phyloP scores from a whole-genome alignment of 2,888 invertebrate genomes.

The Athalia cordata region DNA sequence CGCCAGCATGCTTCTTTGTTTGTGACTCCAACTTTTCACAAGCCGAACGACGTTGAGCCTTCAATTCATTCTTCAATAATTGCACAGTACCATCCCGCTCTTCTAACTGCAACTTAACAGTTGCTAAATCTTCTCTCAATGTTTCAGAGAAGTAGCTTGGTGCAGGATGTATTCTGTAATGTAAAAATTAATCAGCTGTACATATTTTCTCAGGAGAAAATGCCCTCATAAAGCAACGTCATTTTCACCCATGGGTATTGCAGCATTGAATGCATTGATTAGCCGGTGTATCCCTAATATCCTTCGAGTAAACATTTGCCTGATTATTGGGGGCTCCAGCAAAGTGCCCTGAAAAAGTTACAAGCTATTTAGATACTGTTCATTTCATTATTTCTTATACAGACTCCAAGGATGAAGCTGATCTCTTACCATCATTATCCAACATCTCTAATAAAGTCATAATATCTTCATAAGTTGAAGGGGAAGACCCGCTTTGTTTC shows the following conservation, averaged over 20 bases:
- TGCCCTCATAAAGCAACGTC: neutral
- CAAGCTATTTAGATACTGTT: neutral
- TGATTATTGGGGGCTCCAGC: slow-evolving; percentile 11
- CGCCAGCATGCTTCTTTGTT: slow-evolving; percentile 72
- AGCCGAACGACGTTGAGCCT: slow-evolving; percentile 69
- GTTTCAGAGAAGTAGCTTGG: slow-evolving; percentile 28
- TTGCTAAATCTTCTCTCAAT: slow-evolving; percentile 62
- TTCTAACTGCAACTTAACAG: slow-evolving; percentile 62
- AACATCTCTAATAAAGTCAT: slow-evolving; percentile 64
- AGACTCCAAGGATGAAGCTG: neutral
- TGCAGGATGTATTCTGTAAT: slow-evolving; percentile 13
- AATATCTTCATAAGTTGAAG: slow-evolving; percentile 65
- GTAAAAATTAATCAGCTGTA: neutral
- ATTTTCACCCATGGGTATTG: slow-evolving; percentile 32
- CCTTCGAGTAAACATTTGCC: slow-evolving; percentile 41
- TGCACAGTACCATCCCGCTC: slow-evolving; percentile 64
- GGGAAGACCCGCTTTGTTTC: slow-evolving; percentile 48
- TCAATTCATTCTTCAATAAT: slow-evolving; percentile 67
- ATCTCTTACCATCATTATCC: slow-evolving; percentile 57
- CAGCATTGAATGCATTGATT: slow-evolving; percentile 29
- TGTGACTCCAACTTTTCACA: slow-evolving; percentile 72
- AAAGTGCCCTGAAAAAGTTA: slow-evolving; percentile 16
- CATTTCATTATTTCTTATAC: neutral
- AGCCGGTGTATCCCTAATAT: slow-evolving; percentile 1
- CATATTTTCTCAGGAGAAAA: too few species aligned